Conservation (phyloP, 2,797 vertebrate species). For the Macropodus opercularis region DNA sequence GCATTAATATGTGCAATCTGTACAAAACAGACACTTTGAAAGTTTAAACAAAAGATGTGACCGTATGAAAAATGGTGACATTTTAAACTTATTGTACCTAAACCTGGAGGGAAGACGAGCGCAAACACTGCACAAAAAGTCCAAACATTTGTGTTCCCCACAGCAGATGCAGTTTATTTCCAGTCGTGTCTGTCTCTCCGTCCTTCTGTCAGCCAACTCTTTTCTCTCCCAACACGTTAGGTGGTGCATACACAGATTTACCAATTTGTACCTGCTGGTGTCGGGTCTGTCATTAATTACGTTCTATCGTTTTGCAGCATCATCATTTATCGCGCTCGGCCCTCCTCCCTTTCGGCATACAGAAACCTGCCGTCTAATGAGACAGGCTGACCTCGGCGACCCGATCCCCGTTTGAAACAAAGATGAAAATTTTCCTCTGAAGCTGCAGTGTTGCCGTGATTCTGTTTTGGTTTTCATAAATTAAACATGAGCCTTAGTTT, state of each 20-base stretch:
- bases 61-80: too few relatives aligned
- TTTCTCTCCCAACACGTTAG: constrained; percentile 10
- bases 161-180: neutral
- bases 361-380: constrained; percentile 37
- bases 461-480: constrained; percentile 26
- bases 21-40: too few relatives aligned
- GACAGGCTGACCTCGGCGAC: constrained; percentile 35
- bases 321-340: constrained; percentile 31
- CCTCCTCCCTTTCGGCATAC: constrained; percentile 19
- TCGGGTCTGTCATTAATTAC: constrained; percentile 50
- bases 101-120: too few relatives aligned
- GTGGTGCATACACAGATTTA: constrained; percentile 25
- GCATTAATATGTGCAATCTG: too few relatives aligned
- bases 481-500: constrained; percentile 20
- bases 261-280: constrained; percentile 25
- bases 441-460: neutral
- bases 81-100: too few relatives aligned
- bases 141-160: neutral
- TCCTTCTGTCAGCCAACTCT: constrained; percentile 40
- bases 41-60: too few relatives aligned
- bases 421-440: constrained; percentile 27
- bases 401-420: constrained; percentile 28
- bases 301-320: constrained; percentile 43
- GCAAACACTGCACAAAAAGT: too few relatives aligned
- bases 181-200: neutral